Evolutionary conservation across 2,888 invertebrate species (phyloP).

Genomic region (Mythimna pallens): DNA sequence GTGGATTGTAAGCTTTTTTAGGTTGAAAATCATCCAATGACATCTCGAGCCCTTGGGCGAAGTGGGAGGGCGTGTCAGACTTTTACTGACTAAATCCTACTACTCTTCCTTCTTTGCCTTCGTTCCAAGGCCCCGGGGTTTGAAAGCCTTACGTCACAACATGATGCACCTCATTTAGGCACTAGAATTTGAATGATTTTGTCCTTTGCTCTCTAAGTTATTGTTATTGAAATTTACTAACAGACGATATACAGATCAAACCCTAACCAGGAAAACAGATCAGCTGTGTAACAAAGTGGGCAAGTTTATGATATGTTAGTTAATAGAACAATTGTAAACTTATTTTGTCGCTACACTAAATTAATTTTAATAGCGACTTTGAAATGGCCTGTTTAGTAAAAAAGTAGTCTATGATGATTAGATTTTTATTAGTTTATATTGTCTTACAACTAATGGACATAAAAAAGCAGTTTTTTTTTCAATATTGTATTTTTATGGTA

Average conservation of each 20-base stretch:
- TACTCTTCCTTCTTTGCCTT: too few relatives aligned
- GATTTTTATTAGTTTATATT: neutral
- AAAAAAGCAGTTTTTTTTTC: neutral
- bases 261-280: too few relatives aligned
- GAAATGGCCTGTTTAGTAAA: neutral
- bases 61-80: too few relatives aligned
- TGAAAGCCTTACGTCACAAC: too few relatives aligned
- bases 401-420: neutral
- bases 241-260: too few relatives aligned
- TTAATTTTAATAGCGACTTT: neutral
- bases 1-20: too few relatives aligned
- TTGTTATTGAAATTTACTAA: neutral
- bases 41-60: too few relatives aligned
- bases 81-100: too few relatives aligned
- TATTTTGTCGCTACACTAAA: neutral
- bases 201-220: neutral
- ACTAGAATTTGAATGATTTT: conserved; percentile 31
- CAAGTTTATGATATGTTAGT: neutral
- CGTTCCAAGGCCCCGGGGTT: too few relatives aligned
- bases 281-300: conserved; percentile 15
- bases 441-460: neutral
- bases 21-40: too few relatives aligned
- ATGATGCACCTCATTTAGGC: neutral
- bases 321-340: neutral
- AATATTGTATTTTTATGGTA: neutral